Percentiles rank a stretch among this genome's conserved stretches.
Evolutionary conservation across 2,113 vertebrate species (phyloP).

Genomic region (Platysternon megacephalum): DNA sequence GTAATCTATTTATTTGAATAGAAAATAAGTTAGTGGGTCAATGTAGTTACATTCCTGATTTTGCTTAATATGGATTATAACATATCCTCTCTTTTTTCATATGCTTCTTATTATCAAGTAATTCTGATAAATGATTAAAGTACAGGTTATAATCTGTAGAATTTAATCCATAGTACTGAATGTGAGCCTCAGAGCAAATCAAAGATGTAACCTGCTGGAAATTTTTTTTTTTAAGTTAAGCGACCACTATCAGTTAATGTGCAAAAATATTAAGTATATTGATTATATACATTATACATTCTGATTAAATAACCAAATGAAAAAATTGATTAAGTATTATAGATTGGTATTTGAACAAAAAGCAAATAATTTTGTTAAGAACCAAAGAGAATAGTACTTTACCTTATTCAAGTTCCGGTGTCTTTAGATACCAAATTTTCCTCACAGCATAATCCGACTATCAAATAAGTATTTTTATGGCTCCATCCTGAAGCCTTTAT

Average conservation of each 20-base stretch:
- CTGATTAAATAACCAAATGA: constrained; percentile 64
- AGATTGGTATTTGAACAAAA: constrained; percentile 50
- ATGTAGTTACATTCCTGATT: neutral
- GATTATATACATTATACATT: constrained; percentile 67
- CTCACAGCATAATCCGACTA: neutral
- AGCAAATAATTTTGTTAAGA: constrained; percentile 54
- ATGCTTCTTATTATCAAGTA: constrained; percentile 17
- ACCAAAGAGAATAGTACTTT: constrained; percentile 44
- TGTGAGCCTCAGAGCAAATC: constrained; percentile 5
- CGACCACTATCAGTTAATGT: constrained; percentile 23
- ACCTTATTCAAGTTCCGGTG: constrained; percentile 16
- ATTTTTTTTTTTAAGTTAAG: constrained; percentile 16
- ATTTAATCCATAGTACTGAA: neutral
- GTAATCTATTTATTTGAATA: neutral
- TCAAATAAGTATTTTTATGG: neutral
- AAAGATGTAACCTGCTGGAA: neutral
- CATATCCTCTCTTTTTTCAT: neutral
- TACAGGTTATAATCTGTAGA: neutral
- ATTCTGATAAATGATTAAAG: constrained; percentile 9
- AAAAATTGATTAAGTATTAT: constrained; percentile 62
- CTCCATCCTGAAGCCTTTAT: neutral
- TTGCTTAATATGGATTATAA: constrained; percentile 10
- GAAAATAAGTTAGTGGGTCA: constrained; percentile 9
- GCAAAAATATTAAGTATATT: constrained; percentile 69
- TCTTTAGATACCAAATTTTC: constrained; percentile 12